A percentile compares a stretch with the other conserved stretches of the same genome.
Conservation (phyloP, 92 coral and sea anemone species). For the Palythoa caribaeorum region DNA sequence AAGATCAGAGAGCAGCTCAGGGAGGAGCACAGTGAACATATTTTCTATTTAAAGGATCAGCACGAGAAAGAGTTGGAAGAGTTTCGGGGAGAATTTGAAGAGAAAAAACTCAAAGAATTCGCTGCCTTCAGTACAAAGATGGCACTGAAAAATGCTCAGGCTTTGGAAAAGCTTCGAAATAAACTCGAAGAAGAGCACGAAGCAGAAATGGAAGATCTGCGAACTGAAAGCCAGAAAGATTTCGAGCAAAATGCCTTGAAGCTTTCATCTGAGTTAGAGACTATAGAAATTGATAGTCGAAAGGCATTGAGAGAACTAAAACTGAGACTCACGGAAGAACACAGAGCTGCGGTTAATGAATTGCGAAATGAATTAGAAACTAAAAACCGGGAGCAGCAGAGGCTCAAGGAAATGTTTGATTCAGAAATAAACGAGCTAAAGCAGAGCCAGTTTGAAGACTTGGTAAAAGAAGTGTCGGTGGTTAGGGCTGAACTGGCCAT, state of each 20-base stretch:
- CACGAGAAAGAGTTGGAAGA: conserved; percentile 88
- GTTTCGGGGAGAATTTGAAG: conserved; percentile 73
- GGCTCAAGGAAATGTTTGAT: conserved; percentile 67
- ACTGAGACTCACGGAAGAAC: conserved; percentile 68
- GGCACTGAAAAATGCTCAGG: conserved; percentile 82
- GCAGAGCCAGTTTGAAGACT: conserved; percentile 79
- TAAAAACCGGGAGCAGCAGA: conserved; percentile 73
- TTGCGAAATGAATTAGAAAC: conserved; percentile 65
- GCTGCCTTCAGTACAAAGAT: conserved; percentile 77
- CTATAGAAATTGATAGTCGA: conserved; percentile 80
- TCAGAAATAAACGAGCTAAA: conserved; percentile 73
- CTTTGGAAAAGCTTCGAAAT: conserved; percentile 74
- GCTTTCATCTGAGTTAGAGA: conserved; percentile 83
- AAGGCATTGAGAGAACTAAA: conserved; percentile 70
- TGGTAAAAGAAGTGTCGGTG: conserved; percentile 90
- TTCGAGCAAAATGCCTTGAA: conserved; percentile 82
- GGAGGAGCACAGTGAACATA: conserved; percentile 65
- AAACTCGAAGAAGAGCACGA: conserved; percentile 76
- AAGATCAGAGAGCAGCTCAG: conserved; percentile 44
- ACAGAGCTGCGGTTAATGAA: conserved; percentile 71
- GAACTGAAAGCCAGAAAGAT: conserved; percentile 90
- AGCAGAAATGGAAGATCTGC: conserved; percentile 79
- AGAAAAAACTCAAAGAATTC: conserved; percentile 77
- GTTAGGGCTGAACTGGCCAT: conserved; percentile 94
- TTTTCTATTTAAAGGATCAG: conserved; percentile 64